Base-by-base conservation (phyloP, 2,797 vertebrate genomes). In the Hippopotamyrus pictus region DNA sequence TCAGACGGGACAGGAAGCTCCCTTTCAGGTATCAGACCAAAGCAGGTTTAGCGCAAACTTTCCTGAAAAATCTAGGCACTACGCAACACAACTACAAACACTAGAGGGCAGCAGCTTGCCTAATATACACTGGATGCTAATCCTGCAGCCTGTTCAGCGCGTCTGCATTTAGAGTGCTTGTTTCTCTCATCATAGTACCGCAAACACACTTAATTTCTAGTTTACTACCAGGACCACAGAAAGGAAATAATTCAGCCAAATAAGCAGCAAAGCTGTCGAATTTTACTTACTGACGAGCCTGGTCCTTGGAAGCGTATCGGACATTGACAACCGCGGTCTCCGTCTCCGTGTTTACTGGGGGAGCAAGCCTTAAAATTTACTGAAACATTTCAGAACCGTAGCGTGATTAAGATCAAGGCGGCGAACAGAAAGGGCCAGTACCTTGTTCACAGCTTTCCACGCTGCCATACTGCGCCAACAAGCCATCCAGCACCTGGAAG, bases 371-470 rank as follows among this genome's bases (percentile, higher is more conserved):
- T 65, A 12, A 62, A 90, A 46, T 88, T 41, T 14, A 73, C 53
- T 1, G 84, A 17, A 6, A 4, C 46, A 3, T 57, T 51, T 17
- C 84, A 29, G 22, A 59, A 48, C 12, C 4, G 14, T 0, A 0
- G 17, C 65, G 88, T 29, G 79, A 41, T 17, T 14, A 25, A 53
- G 59, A 41, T 89, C 22, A 89, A 22, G 53, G n/a, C n/a, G 2
- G 57, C 3, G 44, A 9, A 89, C 7, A 51, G n/a, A 51, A 37
- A 17, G 14, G 29, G 2, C 53, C 76, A 87, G 41, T 95, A 99
- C 99, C 99, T 99, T 99, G 99, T 96, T 99, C 98, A 97, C 98
- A 99, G 96, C 95, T 99, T 94, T 99, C 98, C 94, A 99, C 98
- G 91, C 97, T 94, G 94, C 99, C 99, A 93, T 99, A 99, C 92